Conservation (phyloP, 2,113 vertebrate species). For the Paraplagusia blochii region DNA sequence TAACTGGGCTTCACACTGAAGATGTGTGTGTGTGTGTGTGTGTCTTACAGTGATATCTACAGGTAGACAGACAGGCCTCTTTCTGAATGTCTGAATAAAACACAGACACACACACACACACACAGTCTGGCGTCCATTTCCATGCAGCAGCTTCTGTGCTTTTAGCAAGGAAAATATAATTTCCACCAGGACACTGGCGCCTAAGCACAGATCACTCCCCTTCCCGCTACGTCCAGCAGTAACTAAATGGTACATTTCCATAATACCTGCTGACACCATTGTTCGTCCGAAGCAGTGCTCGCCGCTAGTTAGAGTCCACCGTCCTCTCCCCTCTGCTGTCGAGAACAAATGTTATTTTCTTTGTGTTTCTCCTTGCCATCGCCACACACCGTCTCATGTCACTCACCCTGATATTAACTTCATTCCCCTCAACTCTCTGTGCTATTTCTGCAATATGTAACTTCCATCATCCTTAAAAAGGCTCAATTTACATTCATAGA, state of each 20-base stretch:
- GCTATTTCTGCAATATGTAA: slow-evolving; percentile 47
- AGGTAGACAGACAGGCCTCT: slow-evolving; percentile 11
- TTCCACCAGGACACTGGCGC: slow-evolving; percentile 51
- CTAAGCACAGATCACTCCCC: slow-evolving; percentile 48
- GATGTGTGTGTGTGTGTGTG: no score
- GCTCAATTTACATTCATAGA: slow-evolving; percentile 75
- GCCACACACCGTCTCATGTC: slow-evolving; percentile 50
- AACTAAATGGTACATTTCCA: slow-evolving; percentile 58
- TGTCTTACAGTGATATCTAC: slow-evolving; percentile 1
- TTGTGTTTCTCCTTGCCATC: slow-evolving; percentile 3
- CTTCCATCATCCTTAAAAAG: slow-evolving; percentile 45
- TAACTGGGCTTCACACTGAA: no score
- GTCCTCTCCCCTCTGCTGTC: slow-evolving; percentile 28
- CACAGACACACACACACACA: slow-evolving; percentile 15
- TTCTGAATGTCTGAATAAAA: slow-evolving; percentile 45
- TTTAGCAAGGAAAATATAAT: slow-evolving; percentile 53
- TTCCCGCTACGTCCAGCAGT: slow-evolving; percentile 42
- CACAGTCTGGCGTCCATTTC: slow-evolving; percentile 52
- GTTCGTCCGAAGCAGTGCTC: slow-evolving; percentile 42
- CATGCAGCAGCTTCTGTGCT: slow-evolving; percentile 35
- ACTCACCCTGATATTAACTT: slow-evolving; percentile 64
- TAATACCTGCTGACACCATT: slow-evolving; percentile 64
- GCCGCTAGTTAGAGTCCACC: slow-evolving; percentile 31
- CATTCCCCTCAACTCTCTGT: slow-evolving; percentile 33
- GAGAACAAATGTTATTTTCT: slow-evolving; percentile 49